Evolutionary conservation across 2,797 vertebrate species (phyloP), one percentile per base, ranked within the genome.

Genomic region (Setipinna tenuifilis): DNA sequence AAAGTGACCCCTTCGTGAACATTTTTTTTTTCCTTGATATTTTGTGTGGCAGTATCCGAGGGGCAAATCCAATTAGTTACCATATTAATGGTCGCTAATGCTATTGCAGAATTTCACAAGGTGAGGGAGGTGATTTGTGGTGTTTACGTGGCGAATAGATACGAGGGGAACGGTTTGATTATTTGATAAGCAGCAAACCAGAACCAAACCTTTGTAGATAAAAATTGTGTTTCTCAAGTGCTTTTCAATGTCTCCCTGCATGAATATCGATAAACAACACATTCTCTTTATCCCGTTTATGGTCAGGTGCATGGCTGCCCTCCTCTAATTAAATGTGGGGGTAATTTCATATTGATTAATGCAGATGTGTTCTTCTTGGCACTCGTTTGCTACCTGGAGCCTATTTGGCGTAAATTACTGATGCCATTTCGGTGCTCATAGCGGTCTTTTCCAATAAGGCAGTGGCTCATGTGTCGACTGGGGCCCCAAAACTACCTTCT

Each of bases 401-500:
- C 96, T 96, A 96, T 96, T 98, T 97, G 93, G 94, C 92, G 94
- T 96, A 97, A 98, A 98, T 98, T 97, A 98, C 95, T 92, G 94
- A 94, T 96, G 96, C 96, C 96, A 96, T 97, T 98, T 97, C 96
- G 92, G 94, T 95, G 96, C 96, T 96, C 97, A 96, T 95, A 93
- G 80, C 94, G 96, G 96, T 95, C 91, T 91, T 95, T 96, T 96
- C 96, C 97, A 97, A 97, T 96, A 96, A 97, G 96, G 96, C 96
- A 96, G 96, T 96, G 97, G 97, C 96, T 97, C 96, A 97, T 97
- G 97, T 97, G 97, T 96, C 95, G 96, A 96, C 96, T 94, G 96
- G 96, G 95, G 96, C 95, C 96, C 96, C 96, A 96, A 97, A 98
- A 98, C 96, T 97, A 97, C 97, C 97, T 94, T 97, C 96, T 97